phyloP scores from a whole-genome alignment of 2,797 vertebrate species.

The Hirundo rustica region DNA sequence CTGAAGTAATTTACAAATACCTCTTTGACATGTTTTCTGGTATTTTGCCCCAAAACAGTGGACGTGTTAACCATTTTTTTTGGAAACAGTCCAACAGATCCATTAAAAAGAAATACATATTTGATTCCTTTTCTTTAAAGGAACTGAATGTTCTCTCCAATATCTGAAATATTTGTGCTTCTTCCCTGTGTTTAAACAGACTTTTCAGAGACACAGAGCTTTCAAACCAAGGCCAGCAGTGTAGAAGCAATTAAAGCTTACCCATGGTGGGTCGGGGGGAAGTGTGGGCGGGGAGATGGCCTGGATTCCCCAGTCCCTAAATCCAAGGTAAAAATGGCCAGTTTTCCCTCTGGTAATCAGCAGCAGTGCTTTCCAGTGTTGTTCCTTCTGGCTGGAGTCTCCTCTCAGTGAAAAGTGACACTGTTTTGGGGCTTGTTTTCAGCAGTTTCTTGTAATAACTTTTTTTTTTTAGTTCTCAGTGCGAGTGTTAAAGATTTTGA shows the following conservation, averaged over 20 bases:
- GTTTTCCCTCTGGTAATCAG: neutral
- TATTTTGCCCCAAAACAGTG: conserved; percentile 46
- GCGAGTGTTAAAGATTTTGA: neutral
- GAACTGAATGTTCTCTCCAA: neutral
- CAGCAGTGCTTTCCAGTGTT: neutral
- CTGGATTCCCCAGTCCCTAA: neutral
- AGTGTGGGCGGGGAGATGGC: neutral
- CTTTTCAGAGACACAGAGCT: neutral
- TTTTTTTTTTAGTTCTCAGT: neutral
- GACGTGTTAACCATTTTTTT: neutral
- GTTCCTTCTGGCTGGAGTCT: neutral
- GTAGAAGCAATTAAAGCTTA: neutral
- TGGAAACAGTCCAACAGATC: conserved; percentile 33
- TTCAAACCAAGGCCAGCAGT: neutral
- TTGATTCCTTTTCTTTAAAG: conserved; percentile 9
- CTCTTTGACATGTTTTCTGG: conserved; percentile 30
- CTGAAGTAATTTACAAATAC: neutral
- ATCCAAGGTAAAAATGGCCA: neutral
- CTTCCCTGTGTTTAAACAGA: neutral
- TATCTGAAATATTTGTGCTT: neutral
- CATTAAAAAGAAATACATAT: conserved; percentile 20
- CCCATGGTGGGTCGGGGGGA: neutral
- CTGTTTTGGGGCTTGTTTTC: neutral
- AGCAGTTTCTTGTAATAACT: neutral
- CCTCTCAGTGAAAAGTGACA: neutral